These are phyloP conservation scores for Tachuris rubrigastra DNA, from an alignment of 2,113 vertebrate species.

Conservation along the genomic window DNA sequence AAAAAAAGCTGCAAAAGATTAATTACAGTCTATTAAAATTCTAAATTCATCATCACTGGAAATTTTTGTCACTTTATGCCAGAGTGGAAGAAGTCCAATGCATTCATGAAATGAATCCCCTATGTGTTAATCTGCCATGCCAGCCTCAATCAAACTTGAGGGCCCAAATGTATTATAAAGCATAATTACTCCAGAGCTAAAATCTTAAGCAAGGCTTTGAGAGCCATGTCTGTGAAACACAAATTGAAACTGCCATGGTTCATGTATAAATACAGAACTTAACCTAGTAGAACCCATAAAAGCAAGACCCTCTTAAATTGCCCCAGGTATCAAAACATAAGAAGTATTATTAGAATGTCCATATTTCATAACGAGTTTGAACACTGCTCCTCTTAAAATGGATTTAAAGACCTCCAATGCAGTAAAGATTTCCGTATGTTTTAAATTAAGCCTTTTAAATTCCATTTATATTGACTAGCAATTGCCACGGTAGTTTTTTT, in stretches of 20 bases:
- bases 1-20: slow-evolving; percentile 50
- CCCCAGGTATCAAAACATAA: not conserved
- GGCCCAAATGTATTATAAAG: slow-evolving; percentile 58
- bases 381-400: not conserved
- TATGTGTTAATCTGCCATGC: slow-evolving; percentile 27
- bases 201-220: slow-evolving; percentile 56
- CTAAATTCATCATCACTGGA: slow-evolving; percentile 55
- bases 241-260: slow-evolving; percentile 52
- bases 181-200: slow-evolving; percentile 67
- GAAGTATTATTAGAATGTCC: not conserved
- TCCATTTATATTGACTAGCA: slow-evolving; percentile 44
- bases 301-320: not conserved
- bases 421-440: slow-evolving; percentile 12
- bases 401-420: not conserved
- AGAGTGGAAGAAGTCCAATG: slow-evolving; percentile 37
- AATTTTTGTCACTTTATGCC: slow-evolving; percentile 30
- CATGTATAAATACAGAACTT: slow-evolving; percentile 39
- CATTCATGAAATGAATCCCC: slow-evolving; percentile 45
- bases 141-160: slow-evolving; percentile 48
- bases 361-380: not conserved
- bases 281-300: slow-evolving; percentile 10
- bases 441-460: slow-evolving; percentile 61
- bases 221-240: slow-evolving; percentile 28
- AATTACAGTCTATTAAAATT: slow-evolving; percentile 73
- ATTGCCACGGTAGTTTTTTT: slow-evolving; percentile 37